These are phyloP conservation scores for Trididemnum clinides DNA, from an alignment of 23 tunicate genomes.

Conservation along the genomic window DNA sequence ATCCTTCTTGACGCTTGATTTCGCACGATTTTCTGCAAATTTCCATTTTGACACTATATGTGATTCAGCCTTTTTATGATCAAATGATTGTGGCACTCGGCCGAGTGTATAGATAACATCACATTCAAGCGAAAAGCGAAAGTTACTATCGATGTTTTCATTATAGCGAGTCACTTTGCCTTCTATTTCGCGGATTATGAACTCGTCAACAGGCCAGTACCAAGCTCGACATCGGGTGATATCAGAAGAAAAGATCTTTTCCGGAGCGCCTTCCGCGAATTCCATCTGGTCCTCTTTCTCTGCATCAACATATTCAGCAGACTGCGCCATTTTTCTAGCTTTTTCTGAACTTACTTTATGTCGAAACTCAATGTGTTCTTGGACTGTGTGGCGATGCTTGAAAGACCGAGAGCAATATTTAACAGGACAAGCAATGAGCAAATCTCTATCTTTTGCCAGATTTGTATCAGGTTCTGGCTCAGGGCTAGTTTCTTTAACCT, in stretches of 20 bases:
- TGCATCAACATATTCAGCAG: slow-evolving; percentile 19
- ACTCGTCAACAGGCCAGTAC: slow-evolving; percentile 69
- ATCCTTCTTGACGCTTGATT: not conserved
- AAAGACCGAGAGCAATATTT: slow-evolving; percentile 32
- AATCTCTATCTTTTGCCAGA: not conserved
- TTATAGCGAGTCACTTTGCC: not conserved
- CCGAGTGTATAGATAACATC: slow-evolving; percentile 49
- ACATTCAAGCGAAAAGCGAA: slow-evolving; percentile 22
- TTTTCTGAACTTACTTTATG: slow-evolving; percentile 42
- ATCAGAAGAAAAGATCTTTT: not conserved
- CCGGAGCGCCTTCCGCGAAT: not conserved
- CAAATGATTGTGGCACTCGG: slow-evolving; percentile 41
- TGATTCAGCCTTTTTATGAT: not conserved
- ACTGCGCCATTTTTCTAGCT: slow-evolving; percentile 47
- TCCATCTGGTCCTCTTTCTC: too few species aligned
- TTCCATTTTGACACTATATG: slow-evolving; percentile 32
- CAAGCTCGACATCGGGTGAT: slow-evolving; percentile 43
- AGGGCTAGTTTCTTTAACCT: not conserved
- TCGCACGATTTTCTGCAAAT: not conserved
- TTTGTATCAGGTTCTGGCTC: not conserved
- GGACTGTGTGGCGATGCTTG: slow-evolving; percentile 62
- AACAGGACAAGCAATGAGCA: slow-evolving; percentile 46
- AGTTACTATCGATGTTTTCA: not conserved
- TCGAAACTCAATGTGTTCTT: slow-evolving; percentile 66
- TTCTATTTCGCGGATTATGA: slow-evolving; percentile 26